Conservation (phyloP, 2,797 vertebrate genomes). For the Gallinago solitaria region DNA sequence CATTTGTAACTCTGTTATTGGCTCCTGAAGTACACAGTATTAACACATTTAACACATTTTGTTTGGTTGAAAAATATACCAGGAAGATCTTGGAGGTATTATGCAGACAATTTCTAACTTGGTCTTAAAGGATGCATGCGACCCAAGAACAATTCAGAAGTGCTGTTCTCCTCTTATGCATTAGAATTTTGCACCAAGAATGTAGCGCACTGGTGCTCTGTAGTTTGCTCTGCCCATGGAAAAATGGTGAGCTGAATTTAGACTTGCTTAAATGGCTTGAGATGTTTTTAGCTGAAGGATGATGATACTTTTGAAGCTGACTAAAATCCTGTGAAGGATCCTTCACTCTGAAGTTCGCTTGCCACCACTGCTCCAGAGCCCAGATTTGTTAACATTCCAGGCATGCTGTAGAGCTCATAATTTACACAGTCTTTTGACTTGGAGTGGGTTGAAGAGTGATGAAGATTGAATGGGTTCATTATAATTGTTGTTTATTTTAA, state of each 20-base stretch:
- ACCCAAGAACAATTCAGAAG: neutral
- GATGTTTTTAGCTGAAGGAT: neutral
- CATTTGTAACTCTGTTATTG: accelerated
- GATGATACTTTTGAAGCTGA: neutral
- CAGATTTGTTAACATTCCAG: constrained; percentile 20
- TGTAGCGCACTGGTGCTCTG: neutral
- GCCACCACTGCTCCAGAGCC: neutral
- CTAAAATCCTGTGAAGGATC: neutral
- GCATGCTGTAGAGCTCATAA: neutral
- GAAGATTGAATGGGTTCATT: neutral
- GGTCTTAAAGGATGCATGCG: neutral
- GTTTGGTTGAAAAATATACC: neutral
- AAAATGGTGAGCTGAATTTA: neutral
- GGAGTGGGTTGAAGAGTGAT: neutral
- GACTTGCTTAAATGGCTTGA: neutral
- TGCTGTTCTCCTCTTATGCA: neutral
- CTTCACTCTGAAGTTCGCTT: neutral
- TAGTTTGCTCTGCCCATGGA: neutral
- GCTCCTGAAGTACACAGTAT: neutral
- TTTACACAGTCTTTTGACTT: neutral
- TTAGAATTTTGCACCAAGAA: neutral
- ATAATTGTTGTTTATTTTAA: neutral
- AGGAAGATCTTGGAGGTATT: neutral
- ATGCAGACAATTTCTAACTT: neutral
- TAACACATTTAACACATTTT: accelerated